Percentiles rank a stretch among this genome's conserved stretches.
Conservation (phyloP, 1,140 invertebrate species). For the Drosophila oshimai region DNA sequence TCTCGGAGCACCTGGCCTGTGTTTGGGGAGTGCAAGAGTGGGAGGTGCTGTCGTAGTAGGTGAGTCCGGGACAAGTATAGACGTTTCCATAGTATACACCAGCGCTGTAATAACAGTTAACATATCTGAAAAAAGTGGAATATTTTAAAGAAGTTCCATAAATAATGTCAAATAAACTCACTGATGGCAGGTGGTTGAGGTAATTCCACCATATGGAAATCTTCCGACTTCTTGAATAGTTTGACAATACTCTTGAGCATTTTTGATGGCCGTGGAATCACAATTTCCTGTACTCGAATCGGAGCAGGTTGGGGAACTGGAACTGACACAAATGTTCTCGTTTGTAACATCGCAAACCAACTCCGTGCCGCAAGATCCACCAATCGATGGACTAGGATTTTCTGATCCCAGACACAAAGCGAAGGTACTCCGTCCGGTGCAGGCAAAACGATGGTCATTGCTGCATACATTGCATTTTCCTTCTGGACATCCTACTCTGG, state of each 20-base stretch:
- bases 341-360: constrained; percentile 24
- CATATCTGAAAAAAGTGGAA: constrained; percentile 19
- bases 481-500: not conserved
- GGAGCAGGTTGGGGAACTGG: constrained; percentile 1
- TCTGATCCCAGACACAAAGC: constrained; percentile 28
- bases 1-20: constrained; percentile 32
- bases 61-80: constrained; percentile 34
- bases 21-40: not conserved
- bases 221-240: constrained; percentile 1
- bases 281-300: not conserved
- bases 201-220: constrained; percentile 40
- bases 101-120: constrained; percentile 10
- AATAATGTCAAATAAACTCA: not conserved
- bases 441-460: not conserved
- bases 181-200: constrained; percentile 42
- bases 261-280: not conserved
- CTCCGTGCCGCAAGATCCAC: constrained; percentile 21
- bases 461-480: constrained; percentile 30
- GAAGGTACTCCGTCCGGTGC: constrained; percentile 23
- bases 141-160: too few species aligned
- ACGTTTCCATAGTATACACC: constrained; percentile 21
- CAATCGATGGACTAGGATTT: constrained; percentile 8
- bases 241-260: constrained; percentile 28
- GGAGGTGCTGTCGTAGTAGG: constrained; percentile 30
- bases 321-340: constrained; percentile 19